A percentile compares a stretch with the other conserved stretches of the same genome.
phyloP scores from a whole-genome alignment of 2,113 vertebrate species.

The Litocranius walleri region DNA sequence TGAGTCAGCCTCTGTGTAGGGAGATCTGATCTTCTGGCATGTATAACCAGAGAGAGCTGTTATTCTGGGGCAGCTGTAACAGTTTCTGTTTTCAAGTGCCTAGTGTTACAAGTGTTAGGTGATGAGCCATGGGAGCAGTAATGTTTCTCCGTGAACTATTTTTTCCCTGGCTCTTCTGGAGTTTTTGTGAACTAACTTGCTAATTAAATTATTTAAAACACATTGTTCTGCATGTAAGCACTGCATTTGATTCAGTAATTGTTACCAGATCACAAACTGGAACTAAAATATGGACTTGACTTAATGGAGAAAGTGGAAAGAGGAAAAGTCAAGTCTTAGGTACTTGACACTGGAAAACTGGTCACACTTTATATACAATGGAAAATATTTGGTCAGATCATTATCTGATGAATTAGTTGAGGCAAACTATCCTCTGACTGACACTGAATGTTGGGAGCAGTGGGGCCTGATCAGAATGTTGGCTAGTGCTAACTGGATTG shows the following conservation, averaged over 20 bases:
- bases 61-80: neutral
- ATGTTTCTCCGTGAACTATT: neutral
- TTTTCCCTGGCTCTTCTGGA: neutral
- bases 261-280: neutral
- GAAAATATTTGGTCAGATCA: neutral
- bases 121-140: neutral
- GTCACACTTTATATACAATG: neutral
- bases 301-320: neutral
- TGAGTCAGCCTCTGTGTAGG: neutral
- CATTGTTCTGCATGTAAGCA: neutral
- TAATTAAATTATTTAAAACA: neutral
- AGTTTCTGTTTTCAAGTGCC: neutral
- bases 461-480: neutral
- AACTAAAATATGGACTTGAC: neutral
- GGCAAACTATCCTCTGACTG: neutral
- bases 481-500: neutral
- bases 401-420: neutral
- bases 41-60: neutral
- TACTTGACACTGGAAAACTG: neutral
- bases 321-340: neutral
- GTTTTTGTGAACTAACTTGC: slow-evolving; percentile 1
- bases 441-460: neutral
- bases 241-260: neutral
- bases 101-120: neutral
- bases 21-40: neutral